phyloP scores from a whole-genome alignment of 2,888 invertebrate genomes.

The Strigamia crassipes region DNA sequence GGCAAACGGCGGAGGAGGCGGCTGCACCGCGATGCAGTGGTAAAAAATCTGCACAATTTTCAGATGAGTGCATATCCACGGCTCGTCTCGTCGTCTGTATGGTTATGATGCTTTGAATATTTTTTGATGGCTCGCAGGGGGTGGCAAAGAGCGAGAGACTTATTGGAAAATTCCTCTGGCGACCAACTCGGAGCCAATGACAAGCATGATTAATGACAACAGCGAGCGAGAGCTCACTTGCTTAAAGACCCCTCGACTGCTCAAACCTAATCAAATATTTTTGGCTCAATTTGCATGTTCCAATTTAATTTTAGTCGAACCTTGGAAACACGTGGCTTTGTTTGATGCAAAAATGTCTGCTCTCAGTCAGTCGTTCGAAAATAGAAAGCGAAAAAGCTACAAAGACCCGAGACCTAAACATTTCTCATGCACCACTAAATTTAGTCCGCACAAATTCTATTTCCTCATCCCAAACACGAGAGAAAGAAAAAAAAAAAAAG shows the following conservation, averaged over 20 bases:
- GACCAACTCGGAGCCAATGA: slow-evolving; percentile 28
- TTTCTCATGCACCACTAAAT: slow-evolving; percentile 2
- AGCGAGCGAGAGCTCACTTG: neutral
- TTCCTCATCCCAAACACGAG: neutral
- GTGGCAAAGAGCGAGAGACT: slow-evolving; percentile 29
- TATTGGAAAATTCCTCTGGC: slow-evolving; percentile 41
- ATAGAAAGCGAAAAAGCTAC: neutral
- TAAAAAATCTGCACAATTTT: slow-evolving; percentile 36
- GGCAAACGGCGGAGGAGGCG: neutral
- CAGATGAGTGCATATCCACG: slow-evolving; percentile 26
- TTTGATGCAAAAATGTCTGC: neutral
- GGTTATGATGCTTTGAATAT: slow-evolving; percentile 35
- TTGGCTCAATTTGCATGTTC: no score
- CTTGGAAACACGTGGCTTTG: slow-evolving; percentile 15
- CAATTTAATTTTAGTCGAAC: neutral
- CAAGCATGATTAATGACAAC: slow-evolving; percentile 41
- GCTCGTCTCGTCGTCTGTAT: neutral
- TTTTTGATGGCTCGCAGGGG: slow-evolving; percentile 19
- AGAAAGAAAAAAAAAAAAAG: neutral
- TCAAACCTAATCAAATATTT: no score
- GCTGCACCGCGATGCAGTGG: neutral
- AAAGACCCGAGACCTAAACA: neutral
- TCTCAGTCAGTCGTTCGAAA: neutral
- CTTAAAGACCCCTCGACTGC: neutral
- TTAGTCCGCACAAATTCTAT: slow-evolving; percentile 1